phyloP scores from a whole-genome alignment of 2,888 invertebrate genomes.

The Pterostichus niger region DNA sequence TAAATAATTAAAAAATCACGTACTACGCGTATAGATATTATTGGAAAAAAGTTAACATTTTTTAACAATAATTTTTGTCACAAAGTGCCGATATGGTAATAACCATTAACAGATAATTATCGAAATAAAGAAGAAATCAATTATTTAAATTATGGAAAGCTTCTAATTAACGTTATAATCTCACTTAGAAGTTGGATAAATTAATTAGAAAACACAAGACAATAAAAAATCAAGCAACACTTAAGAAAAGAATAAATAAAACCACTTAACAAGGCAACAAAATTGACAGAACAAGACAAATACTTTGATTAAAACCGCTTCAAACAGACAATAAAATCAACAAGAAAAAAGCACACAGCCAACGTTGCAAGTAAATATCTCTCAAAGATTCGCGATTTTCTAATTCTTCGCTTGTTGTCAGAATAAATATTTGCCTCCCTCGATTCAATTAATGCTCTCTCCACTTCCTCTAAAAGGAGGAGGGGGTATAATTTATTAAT shows the following conservation, averaged over 20 bases:
- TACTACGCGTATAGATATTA: too few species aligned
- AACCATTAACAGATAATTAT: too few species aligned
- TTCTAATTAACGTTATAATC: too few species aligned
- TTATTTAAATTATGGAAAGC: too few species aligned
- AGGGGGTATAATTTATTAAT: conserved; percentile 31
- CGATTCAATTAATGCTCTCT: conserved; percentile 45
- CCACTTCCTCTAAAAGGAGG: not conserved
- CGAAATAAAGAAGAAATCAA: too few species aligned
- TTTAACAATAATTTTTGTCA: too few species aligned
- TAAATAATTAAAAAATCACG: too few species aligned
- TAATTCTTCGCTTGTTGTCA: conserved; percentile 24
- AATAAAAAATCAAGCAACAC: conserved; percentile 16
- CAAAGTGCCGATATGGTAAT: too few species aligned
- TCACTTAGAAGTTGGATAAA: not conserved
- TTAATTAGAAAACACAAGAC: conserved; percentile 18
- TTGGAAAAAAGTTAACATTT: too few species aligned
- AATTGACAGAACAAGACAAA: conserved; percentile 29
- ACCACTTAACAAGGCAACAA: conserved; percentile 4
- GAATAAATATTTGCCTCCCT: conserved; percentile 47
- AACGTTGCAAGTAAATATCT: conserved; percentile 17
- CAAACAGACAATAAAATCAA: conserved; percentile 21
- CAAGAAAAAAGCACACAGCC: conserved; percentile 20
- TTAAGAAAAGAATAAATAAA: conserved; percentile 10
- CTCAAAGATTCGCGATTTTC: not conserved
- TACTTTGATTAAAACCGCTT: conserved; percentile 24